Base-by-base conservation (phyloP, 2,888 invertebrate species). In the Scaptomyza tumidula region DNA sequence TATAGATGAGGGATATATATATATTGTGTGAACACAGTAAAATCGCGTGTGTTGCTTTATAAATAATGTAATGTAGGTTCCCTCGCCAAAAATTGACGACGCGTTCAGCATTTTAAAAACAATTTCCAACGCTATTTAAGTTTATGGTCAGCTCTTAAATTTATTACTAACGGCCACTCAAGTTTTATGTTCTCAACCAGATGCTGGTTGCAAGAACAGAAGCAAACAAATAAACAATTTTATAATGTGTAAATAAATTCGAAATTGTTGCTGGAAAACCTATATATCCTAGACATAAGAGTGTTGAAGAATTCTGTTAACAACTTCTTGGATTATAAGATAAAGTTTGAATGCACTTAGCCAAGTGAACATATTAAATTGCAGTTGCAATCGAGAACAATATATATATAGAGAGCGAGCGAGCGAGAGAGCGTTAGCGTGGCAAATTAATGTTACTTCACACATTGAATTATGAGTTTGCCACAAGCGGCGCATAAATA, bases 401-500 rank as follows among this genome's bases (percentile, higher is more conserved):
- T n/a, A n/a, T n/a, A n/a, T n/a, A n/a, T n/a, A n/a, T n/a, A n/a
- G n/a, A n/a, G n/a, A n/a, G n/a, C n/a, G n/a, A n/a, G n/a, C n/a
- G n/a, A n/a, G n/a, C n/a, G n/a, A n/a, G n/a, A n/a, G n/a, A n/a
- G n/a, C n/a, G n/a, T n/a, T n/a, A 37, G 37, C 58, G 64, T 67
- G 61, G 77, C 80, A 77, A 83, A 78, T 77, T 77, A 75, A 80
- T 82, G 78, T 83, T 81, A 63, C 75, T 80, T 75, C 77, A 81
- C 85, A 75, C 73, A 55, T 75, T 87, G 87, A 86, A 80, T 86
- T 86, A 86, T 89, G 88, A 77, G 72, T 57, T 77, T 80, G 83
- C 89, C 86, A 72, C 86, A 87, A 85, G 88, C 81, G 89, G 81
- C 78, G 83, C 88, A 89, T 89, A 89, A 89, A 86, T 83, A 89